A percentile compares a stretch with the other conserved stretches of the same genome.
These are phyloP conservation scores for Steromphala cineraria DNA, from an alignment of 2,888 invertebrate species.

Conservation along the genomic window DNA sequence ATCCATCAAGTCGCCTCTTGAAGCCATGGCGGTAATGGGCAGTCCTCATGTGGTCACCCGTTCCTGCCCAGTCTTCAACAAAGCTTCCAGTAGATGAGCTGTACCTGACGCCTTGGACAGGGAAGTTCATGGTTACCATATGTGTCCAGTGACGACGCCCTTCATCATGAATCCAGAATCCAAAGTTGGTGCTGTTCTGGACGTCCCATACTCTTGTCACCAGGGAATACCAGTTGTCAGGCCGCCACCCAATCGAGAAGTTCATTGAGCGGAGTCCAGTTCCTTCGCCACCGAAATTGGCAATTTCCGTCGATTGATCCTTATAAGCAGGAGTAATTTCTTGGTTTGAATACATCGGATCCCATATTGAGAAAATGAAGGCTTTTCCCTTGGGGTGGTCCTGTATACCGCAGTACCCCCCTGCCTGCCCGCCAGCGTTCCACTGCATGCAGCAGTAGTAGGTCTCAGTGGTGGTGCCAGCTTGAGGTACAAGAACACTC, in stretches of 20 bases:
- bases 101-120: conserved; percentile 38
- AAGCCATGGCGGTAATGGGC: conserved; percentile 45
- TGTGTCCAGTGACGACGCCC: conserved; percentile 41
- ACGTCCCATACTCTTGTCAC: conserved; percentile 46
- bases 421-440: conserved; percentile 47
- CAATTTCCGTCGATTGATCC: conserved; percentile 40
- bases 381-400: conserved; percentile 42
- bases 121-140: conserved; percentile 47
- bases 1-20: conserved; percentile 36
- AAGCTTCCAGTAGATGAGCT: conserved; percentile 44
- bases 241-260: conserved; percentile 47
- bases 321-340: conserved; percentile 17
- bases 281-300: conserved; percentile 50
- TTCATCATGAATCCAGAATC: conserved; percentile 51
- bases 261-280: conserved; percentile 50
- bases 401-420: conserved; percentile 55
- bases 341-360: conserved; percentile 26
- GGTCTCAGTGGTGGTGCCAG: conserved; percentile 34
- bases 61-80: conserved; percentile 52
- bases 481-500: background rate
- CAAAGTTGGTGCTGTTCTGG: conserved; percentile 41
- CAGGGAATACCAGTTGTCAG: conserved; percentile 49
- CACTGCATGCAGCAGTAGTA: conserved; percentile 53
- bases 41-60: conserved; percentile 39
- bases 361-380: conserved; percentile 53